phyloP scores from a whole-genome alignment of 2,888 invertebrate genomes.

The Parascotia fuliginaria region DNA sequence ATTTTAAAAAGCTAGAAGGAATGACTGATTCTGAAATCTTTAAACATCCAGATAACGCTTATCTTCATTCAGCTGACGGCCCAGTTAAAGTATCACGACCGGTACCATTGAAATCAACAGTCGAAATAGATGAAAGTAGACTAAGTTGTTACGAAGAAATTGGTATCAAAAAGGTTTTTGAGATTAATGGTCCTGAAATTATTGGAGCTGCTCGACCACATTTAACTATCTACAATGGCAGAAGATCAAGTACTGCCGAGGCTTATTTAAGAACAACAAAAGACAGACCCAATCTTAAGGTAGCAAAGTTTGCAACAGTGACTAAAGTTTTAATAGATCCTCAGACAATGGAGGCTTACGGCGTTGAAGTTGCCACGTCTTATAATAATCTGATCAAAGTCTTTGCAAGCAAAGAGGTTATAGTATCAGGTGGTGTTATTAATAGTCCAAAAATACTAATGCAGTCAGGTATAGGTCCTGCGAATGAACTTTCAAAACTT shows the following conservation, averaged over 20 bases:
- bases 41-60: conserved; percentile 42
- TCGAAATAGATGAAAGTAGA: conserved; percentile 48
- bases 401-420: conserved; percentile 63
- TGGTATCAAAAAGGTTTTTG: conserved; percentile 55
- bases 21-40: conserved; percentile 58
- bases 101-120: conserved; percentile 41
- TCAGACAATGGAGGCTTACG: conserved; percentile 51
- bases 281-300: conserved; percentile 59
- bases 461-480: conserved; percentile 73
- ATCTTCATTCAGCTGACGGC: conserved; percentile 57
- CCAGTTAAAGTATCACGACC: conserved; percentile 60
- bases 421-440: conserved; percentile 69
- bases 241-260: conserved; percentile 73
- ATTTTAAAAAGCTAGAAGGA: conserved; percentile 63
- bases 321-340: conserved; percentile 65
- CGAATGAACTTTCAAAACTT: conserved; percentile 52
- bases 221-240: conserved; percentile 58
- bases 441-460: conserved; percentile 72
- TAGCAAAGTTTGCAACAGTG: conserved; percentile 65
- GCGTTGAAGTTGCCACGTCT: conserved; percentile 57
- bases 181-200: conserved; percentile 56
- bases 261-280: conserved; percentile 59
- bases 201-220: conserved; percentile 56
- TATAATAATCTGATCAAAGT: conserved; percentile 53
- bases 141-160: conserved; percentile 56